Conservation (phyloP, 2,888 invertebrate genomes). For the Ennomos erosarius region DNA sequence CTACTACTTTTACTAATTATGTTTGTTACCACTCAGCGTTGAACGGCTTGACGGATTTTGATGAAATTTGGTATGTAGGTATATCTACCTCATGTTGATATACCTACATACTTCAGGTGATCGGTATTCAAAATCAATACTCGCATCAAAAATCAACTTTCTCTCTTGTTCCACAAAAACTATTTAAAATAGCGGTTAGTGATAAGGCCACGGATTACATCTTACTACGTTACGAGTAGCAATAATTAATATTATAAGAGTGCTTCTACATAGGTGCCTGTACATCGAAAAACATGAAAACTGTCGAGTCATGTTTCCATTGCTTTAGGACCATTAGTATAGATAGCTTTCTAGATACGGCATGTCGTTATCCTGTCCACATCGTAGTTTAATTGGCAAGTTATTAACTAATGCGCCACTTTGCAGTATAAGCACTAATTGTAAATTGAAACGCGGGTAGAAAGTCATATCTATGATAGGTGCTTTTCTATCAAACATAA, state of each 20-base stretch:
- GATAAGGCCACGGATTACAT: too few species aligned
- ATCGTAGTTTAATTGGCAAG: conserved; percentile 57
- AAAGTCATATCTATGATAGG: conserved; percentile 19
- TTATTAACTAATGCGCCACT: conserved; percentile 54
- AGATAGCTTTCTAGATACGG: conserved; percentile 64
- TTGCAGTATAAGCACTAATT: conserved; percentile 28
- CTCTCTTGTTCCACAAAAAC: too few species aligned
- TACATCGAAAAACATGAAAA: conserved; percentile 11
- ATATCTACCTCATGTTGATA: too few species aligned
- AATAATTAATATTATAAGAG: neutral
- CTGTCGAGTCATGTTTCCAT: conserved; percentile 28
- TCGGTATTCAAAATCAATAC: too few species aligned
- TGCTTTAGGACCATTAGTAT: conserved; percentile 51
- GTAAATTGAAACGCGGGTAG: conserved; percentile 15
- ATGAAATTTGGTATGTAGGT: too few species aligned
- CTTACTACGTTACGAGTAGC: too few species aligned
- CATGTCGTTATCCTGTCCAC: conserved; percentile 56
- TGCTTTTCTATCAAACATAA: conserved; percentile 9
- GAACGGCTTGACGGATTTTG: too few species aligned
- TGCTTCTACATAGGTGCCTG: neutral
- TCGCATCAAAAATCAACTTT: too few species aligned
- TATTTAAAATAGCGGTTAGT: too few species aligned
- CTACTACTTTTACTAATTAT: too few species aligned
- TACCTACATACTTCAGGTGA: too few species aligned
- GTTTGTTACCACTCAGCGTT: too few species aligned